Evolutionary conservation across 1,140 invertebrate species (phyloP), one percentile per base, ranked within the genome.

Genomic region (Hesperophylax magnus): DNA sequence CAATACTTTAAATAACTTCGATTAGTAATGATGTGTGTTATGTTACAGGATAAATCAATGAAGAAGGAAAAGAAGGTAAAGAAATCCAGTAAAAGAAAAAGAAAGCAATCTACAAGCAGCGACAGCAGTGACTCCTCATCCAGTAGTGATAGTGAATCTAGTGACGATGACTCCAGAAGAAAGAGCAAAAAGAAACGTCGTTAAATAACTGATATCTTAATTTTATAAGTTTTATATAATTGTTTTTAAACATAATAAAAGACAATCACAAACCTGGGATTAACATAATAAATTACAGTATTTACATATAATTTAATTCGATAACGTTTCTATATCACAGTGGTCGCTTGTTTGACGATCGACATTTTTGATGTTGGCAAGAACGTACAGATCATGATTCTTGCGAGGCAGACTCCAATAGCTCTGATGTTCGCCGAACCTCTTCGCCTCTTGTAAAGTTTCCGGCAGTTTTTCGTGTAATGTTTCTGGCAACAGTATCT

Each of bases 401-500:
- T 84, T 85, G 20, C 88, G 89, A 0, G 91, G 92, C 31, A 92
- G 85, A 61, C 89, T 89, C 87, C 90, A 92, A 82, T 92, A 91
- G 22, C 84, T 85, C 81, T 94, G 92, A 83, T 92, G 88, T 77
- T 88, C 91, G 22, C 94, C 93, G 84, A 95, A 95, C 22, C 92
- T 87, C 84, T 93, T 91, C 1, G 93, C 94, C 84, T 96, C 93
- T 74, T 93, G 88, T 20, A 95, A 86, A 5, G 94, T 94, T 82
- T 94, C 93, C 18, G 94, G 94, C 34, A 95, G 88, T 81, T 92
- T 92, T 67, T 92, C 90, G 79, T 94, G 92, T 22, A 94, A 86
- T 0, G 94, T 95, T 88, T 96, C 94, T 0, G 94, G 94, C 24
- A 96, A 87, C 75, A 94, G 92, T 3, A 94, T 83, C 5, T 91